Conservation (phyloP, 2,113 vertebrate genomes). For the Oncorhynchus tshawytscha region DNA sequence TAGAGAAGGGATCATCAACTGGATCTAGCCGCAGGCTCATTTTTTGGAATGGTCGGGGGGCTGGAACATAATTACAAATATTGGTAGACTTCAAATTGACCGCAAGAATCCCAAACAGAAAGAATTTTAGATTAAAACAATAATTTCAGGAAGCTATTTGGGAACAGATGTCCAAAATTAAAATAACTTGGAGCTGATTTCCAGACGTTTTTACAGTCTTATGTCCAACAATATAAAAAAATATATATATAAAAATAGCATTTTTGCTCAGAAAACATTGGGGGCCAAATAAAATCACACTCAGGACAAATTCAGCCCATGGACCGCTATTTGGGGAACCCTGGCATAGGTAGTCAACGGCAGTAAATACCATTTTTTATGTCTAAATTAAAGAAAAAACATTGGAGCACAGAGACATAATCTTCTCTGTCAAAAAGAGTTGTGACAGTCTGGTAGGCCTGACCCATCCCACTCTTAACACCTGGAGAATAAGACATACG, state of each 20-base stretch:
- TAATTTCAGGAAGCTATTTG: too few relatives aligned
- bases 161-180: too few relatives aligned
- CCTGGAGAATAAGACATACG: not conserved
- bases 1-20: not conserved
- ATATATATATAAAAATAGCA: rapidly evolving
- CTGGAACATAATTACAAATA: too few relatives aligned
- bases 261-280: not conserved
- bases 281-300: too few relatives aligned
- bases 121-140: too few relatives aligned
- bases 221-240: not conserved
- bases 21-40: not conserved
- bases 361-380: not conserved
- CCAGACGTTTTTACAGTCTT: not conserved
- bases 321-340: too few relatives aligned
- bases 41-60: too few relatives aligned
- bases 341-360: not conserved
- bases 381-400: not conserved
- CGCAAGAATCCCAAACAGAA: too few relatives aligned
- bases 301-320: too few relatives aligned
- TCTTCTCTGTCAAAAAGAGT: not conserved
- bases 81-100: too few relatives aligned
- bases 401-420: not conserved
- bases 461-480: not conserved
- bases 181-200: not conserved
- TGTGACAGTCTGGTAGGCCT: not conserved